These are phyloP conservation scores for Neosilurus mollespiculum DNA, from an alignment of 2,797 vertebrate genomes.

Conservation along the genomic window DNA sequence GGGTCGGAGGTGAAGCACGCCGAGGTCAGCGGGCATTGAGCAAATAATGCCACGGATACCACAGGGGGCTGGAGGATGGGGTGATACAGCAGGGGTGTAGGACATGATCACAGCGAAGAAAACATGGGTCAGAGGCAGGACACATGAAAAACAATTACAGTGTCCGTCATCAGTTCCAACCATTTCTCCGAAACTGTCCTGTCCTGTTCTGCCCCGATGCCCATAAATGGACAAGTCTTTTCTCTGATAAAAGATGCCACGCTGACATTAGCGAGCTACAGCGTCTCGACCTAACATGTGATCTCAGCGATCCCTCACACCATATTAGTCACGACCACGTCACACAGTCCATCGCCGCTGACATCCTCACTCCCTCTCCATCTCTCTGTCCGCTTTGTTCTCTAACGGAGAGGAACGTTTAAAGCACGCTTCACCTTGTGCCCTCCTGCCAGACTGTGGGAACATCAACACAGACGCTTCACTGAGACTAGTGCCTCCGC, in stretches of 20 bases:
- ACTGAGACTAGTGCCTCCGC: constrained; percentile 16
- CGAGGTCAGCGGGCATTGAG: constrained; percentile 43
- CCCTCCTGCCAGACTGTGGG: constrained; percentile 39
- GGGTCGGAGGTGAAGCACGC: constrained; percentile 54
- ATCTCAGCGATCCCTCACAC: constrained; percentile 10
- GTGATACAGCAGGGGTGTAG: constrained; percentile 14
- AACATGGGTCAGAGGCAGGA: constrained; percentile 61
- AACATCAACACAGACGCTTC: constrained; percentile 34
- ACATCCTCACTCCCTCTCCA: background rate
- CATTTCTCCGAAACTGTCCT: background rate
- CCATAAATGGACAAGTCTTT: constrained; percentile 5
- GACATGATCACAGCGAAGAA: constrained; percentile 61
- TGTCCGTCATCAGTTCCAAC: constrained; percentile 33
- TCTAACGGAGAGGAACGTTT: constrained; percentile 31
- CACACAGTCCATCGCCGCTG: background rate
- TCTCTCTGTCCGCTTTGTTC: constrained; percentile 10
- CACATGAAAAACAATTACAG: constrained; percentile 64
- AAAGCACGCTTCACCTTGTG: constrained; percentile 41
- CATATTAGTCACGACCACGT: constrained; percentile 26
- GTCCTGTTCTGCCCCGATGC: background rate
- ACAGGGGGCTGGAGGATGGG: constrained; percentile 33
- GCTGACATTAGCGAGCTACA: background rate
- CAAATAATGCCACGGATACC: constrained; percentile 59
- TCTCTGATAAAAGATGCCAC: background rate
- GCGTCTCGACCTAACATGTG: background rate